phyloP scores from a whole-genome alignment of 2,113 vertebrate genomes.

The Cichladusa arquata region DNA sequence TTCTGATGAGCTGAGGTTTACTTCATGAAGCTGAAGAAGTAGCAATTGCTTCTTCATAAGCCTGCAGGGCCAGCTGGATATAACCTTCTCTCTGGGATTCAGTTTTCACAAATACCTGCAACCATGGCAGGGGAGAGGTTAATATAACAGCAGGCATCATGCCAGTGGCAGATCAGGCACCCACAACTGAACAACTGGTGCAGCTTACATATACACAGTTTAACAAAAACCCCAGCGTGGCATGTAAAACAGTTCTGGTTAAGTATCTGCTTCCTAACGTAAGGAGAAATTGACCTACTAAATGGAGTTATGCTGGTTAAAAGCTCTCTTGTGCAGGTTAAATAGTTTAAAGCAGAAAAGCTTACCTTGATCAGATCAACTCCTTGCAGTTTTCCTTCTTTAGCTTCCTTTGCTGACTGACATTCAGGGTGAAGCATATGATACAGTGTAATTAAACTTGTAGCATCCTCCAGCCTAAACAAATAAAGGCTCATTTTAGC shows the following conservation, averaged over 20 bases:
- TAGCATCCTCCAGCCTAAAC: constrained; percentile 82
- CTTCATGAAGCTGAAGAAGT: constrained; percentile 71
- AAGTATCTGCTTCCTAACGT: not conserved
- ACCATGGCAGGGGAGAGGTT: not conserved
- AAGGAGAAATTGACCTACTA: not conserved
- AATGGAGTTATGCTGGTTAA: not conserved
- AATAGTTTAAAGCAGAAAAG: not conserved
- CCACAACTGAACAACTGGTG: not conserved
- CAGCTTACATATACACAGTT: not conserved
- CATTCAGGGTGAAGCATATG: constrained; percentile 88
- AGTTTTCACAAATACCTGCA: constrained; percentile 85
- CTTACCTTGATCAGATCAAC: constrained; percentile 86
- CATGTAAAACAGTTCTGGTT: not conserved
- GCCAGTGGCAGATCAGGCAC: not conserved
- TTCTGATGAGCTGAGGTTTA: not conserved
- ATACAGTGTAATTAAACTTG: constrained; percentile 84
- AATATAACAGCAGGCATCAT: not conserved
- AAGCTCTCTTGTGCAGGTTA: not conserved
- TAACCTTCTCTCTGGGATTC: constrained; percentile 87
- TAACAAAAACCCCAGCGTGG: not conserved
- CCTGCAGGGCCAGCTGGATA: constrained; percentile 87
- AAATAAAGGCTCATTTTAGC: not conserved
- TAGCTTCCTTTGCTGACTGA: constrained; percentile 81
- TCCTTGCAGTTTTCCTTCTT: constrained; percentile 75
- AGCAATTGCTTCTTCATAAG: constrained; percentile 73